phyloP scores from a whole-genome alignment of 2,797 vertebrate species.

The Poeciliopsis infans region DNA sequence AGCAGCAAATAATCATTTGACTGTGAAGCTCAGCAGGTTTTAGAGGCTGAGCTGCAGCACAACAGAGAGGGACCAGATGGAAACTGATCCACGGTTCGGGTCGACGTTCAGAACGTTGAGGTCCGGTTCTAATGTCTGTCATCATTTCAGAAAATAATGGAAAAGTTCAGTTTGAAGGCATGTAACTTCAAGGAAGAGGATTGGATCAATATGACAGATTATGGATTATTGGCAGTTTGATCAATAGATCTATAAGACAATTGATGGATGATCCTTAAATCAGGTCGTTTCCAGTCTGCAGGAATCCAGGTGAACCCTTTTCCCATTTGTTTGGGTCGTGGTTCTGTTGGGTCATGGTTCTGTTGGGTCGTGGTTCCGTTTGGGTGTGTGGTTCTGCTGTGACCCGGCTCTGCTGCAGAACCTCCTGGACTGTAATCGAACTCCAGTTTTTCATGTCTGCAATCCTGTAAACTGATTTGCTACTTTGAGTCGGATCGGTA shows the following conservation, averaged over 20 bases:
- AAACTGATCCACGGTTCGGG: not conserved
- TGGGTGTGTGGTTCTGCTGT: too few species aligned
- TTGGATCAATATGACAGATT: not conserved
- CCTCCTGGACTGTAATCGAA: not conserved
- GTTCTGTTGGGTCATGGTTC: too few species aligned
- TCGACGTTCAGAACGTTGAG: too few species aligned
- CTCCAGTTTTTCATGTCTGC: not conserved
- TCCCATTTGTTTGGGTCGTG: too few species aligned
- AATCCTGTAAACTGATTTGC: slow-evolving; percentile 4
- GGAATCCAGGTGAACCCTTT: not conserved
- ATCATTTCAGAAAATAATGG: not conserved
- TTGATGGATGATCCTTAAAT: not conserved
- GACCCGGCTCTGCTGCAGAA: not conserved
- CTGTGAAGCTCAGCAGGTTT: not conserved
- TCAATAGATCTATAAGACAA: too few species aligned
- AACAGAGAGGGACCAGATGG: not conserved
- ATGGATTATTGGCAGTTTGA: too few species aligned
- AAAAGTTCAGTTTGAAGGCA: not conserved
- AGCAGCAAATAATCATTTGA: not conserved
- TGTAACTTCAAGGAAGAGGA: not conserved
- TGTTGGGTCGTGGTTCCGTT: too few species aligned
- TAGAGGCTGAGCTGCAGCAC: not conserved
- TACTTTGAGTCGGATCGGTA: not conserved
- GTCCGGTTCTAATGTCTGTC: too few species aligned
- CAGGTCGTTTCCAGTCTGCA: too few species aligned